Percentiles rank a stretch among this genome's conserved stretches.
Conservation (phyloP, 2,888 invertebrate species). For the Xanthostigma xanthostigma region DNA sequence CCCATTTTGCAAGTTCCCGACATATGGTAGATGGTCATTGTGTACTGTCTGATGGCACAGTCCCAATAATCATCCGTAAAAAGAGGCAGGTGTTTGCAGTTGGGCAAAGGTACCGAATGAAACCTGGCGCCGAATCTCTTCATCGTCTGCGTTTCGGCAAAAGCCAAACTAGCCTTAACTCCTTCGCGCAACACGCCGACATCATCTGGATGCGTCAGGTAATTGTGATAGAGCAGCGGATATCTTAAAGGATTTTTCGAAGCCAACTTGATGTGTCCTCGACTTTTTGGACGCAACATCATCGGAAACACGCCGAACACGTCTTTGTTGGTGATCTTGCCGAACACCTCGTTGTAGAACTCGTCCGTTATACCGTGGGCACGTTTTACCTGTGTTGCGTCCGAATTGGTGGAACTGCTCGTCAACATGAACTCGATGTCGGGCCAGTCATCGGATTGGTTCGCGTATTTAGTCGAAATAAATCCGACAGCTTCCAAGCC, state of each 20-base stretch:
- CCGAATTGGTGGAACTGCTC: conserved; percentile 65
- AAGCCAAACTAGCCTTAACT: conserved; percentile 69
- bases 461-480: conserved; percentile 77
- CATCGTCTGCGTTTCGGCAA: conserved; percentile 64
- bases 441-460: conserved; percentile 76
- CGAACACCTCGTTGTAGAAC: conserved; percentile 63
- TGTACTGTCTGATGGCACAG: conserved; percentile 68
- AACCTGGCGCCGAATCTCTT: conserved; percentile 65
- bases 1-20: conserved; percentile 80
- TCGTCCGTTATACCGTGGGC: conserved; percentile 72
- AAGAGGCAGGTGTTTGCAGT: conserved; percentile 62
- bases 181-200: conserved; percentile 71
- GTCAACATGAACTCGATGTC: conserved; percentile 86
- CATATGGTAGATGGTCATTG: conserved; percentile 77
- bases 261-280: conserved; percentile 61
- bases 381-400: conserved; percentile 55
- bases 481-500: conserved; percentile 81
- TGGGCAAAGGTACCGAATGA: conserved; percentile 59
- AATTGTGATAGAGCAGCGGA: conserved; percentile 83
- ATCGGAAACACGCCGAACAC: conserved; percentile 74
- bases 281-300: conserved; percentile 78
- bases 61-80: conserved; percentile 82
- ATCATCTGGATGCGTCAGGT: conserved; percentile 75
- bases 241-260: conserved; percentile 59
- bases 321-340: conserved; percentile 55